Conservation (phyloP, 2,888 invertebrate genomes). For the Choreutis nemorana region DNA sequence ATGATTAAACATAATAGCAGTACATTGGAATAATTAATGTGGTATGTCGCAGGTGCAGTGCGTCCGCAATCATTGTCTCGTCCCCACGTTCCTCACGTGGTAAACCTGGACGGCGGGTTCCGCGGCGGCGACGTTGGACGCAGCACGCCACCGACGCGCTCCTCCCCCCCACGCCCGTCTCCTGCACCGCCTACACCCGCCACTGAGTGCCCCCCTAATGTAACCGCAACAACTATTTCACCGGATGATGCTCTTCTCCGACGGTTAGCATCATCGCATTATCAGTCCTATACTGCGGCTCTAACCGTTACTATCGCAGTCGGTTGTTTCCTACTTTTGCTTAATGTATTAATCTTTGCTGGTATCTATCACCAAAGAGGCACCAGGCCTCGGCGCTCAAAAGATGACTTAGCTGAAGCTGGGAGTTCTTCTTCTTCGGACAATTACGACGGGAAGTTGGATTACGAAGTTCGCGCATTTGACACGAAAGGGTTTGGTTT, state of each 20-base stretch:
- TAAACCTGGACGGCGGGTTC: conserved; percentile 37
- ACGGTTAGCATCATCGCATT: conserved; percentile 81
- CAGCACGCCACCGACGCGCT: conserved; percentile 49
- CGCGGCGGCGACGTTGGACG: conserved; percentile 27
- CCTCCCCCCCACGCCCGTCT: conserved; percentile 43
- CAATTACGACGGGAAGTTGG: conserved; percentile 67
- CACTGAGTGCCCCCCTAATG: conserved; percentile 80
- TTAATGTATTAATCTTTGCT: conserved; percentile 87
- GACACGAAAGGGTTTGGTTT: conserved; percentile 64
- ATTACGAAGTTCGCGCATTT: conserved; percentile 59
- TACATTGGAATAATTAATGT: no score
- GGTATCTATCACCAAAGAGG: conserved; percentile 89
- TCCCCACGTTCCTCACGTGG: conserved; percentile 68
- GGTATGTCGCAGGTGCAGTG: conserved; percentile 77
- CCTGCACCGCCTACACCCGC: conserved; percentile 60
- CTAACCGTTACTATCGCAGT: conserved; percentile 88
- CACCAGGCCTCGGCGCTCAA: conserved; percentile 73
- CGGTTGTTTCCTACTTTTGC: conserved; percentile 80
- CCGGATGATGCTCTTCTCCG: conserved; percentile 76
- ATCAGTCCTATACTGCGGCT: conserved; percentile 89
- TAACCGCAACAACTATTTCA: conserved; percentile 45
- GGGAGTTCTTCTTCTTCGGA: conserved; percentile 75
- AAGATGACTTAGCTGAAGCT: conserved; percentile 78
- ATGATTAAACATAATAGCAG: no score
- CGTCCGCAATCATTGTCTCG: conserved; percentile 77